Conservation (phyloP, 2,888 invertebrate species). For the Phortica okadai region DNA sequence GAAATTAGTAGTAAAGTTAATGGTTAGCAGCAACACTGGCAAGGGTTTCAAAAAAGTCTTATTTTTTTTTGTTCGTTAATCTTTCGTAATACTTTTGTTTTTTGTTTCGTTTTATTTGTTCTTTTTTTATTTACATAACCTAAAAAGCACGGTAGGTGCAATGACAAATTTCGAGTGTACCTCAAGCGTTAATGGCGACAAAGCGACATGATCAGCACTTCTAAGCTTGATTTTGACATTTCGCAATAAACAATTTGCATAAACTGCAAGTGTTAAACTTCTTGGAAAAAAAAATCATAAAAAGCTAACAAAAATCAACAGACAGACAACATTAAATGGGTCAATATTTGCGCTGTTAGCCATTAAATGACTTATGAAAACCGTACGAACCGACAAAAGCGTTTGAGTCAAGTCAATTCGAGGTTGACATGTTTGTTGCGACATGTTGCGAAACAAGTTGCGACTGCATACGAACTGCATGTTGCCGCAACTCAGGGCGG, state of each 20-base stretch:
- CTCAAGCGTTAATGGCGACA: not conserved
- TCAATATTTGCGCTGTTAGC: constrained; percentile 27
- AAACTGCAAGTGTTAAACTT: not conserved
- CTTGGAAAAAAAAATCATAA: not conserved
- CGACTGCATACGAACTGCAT: not conserved
- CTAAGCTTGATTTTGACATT: not conserved
- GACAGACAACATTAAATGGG: constrained; percentile 11
- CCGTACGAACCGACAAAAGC: not conserved
- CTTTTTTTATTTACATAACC: constrained; percentile 20
- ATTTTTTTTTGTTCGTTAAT: not conserved
- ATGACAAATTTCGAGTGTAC: constrained; percentile 14
- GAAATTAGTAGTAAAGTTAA: not conserved
- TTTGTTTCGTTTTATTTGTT: not conserved
- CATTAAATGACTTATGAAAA: not conserved
- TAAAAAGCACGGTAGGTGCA: not conserved
- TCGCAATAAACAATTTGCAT: not conserved
- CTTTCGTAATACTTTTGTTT: not conserved
- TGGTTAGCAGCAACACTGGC: not conserved
- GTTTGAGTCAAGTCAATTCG: not conserved
- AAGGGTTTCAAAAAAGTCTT: not conserved
- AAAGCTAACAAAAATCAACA: not conserved
- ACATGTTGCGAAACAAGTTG: constrained; percentile 21
- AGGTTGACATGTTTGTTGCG: not conserved
- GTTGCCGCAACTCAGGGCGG: not conserved
- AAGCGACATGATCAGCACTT: not conserved